Conservation (phyloP, 2,888 invertebrate genomes). For the Anodontia alba region DNA sequence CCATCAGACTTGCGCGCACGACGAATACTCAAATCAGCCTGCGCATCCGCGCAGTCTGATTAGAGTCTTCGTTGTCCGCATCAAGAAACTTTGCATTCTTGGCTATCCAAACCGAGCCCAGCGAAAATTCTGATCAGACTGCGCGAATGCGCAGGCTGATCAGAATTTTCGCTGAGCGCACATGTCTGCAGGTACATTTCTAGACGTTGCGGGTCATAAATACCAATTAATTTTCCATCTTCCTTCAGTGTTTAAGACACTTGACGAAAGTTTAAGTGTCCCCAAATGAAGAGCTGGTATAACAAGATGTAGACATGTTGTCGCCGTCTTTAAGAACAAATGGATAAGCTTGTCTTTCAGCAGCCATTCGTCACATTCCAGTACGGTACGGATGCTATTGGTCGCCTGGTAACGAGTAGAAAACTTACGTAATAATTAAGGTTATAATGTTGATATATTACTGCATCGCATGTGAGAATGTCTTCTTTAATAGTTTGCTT, state of each 20-base stretch:
- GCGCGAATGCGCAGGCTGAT: no score
- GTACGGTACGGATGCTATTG: neutral
- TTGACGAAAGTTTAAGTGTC: slow-evolving; percentile 43
- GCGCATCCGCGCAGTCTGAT: no score
- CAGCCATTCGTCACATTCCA: neutral
- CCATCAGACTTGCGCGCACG: no score
- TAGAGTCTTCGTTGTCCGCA: no score
- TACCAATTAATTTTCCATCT: slow-evolving; percentile 64
- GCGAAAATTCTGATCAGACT: no score
- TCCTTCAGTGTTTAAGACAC: slow-evolving; percentile 28
- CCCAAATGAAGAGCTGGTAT: slow-evolving; percentile 27
- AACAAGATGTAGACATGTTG: slow-evolving; percentile 8
- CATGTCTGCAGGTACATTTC: no score
- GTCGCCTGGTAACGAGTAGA: neutral
- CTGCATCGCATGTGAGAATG: neutral
- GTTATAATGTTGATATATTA: neutral
- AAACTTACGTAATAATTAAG: neutral
- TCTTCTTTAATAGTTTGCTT: no score
- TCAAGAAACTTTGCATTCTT: no score
- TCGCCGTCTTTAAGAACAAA: neutral
- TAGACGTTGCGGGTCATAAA: no score
- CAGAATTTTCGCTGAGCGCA: no score
- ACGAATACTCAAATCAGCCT: no score
- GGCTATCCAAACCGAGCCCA: no score
- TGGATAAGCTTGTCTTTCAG: neutral